Conservation (phyloP, 53 echinoderm and acorn worm species). For the Hippasteria phrygiana region DNA sequence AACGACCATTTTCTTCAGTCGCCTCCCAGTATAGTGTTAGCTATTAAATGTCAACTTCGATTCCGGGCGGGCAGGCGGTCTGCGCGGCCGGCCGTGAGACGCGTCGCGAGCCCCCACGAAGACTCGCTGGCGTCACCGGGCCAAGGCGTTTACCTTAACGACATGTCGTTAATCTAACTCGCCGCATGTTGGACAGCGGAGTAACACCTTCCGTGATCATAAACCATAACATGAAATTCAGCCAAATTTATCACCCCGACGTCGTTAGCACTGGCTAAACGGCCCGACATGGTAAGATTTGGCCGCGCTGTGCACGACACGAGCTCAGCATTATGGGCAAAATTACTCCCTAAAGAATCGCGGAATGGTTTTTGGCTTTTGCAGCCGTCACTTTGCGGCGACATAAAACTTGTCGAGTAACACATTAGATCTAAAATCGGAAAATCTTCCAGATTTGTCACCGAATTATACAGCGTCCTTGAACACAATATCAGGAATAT, state of each 20-base stretch:
- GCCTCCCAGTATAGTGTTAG: neutral
- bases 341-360: slow-evolving; percentile 40
- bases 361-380: neutral
- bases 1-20: neutral
- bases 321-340: neutral
- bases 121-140: slow-evolving; percentile 26
- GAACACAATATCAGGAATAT: neutral
- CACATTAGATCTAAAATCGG: neutral
- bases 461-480: neutral
- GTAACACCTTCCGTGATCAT: slow-evolving; percentile 58
- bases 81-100: neutral
- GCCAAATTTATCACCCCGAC: slow-evolving; percentile 39
- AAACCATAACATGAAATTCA: slow-evolving; percentile 67
- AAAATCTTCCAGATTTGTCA: neutral
- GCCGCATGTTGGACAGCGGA: slow-evolving; percentile 31
- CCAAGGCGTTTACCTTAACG: slow-evolving; percentile 48
- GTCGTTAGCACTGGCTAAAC: slow-evolving; percentile 1
- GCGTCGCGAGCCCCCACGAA: slow-evolving; percentile 19
- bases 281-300: neutral
- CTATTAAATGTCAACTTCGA: slow-evolving; percentile 9
- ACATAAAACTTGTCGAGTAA: neutral
- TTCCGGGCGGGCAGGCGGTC: slow-evolving; percentile 2
- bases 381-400: neutral
- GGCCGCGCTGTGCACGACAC: neutral
- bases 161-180: slow-evolving; percentile 48